Evolutionary conservation across 92 coral and sea anemone genomes (phyloP).

Genomic region (Micromussa lordhowensis): DNA sequence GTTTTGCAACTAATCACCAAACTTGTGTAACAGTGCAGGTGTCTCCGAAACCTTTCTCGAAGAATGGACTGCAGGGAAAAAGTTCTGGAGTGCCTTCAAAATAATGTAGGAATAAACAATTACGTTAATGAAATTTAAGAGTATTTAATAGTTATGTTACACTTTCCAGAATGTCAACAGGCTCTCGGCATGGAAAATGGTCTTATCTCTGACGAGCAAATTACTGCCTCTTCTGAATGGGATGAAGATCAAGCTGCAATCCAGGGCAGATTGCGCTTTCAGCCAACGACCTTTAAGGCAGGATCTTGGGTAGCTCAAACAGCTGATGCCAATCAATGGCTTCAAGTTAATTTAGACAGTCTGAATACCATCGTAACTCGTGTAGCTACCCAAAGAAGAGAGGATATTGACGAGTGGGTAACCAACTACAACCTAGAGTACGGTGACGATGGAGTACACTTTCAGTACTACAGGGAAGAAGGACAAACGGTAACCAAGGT

Average conservation of each 20-base stretch:
- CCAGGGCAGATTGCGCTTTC: conserved; percentile 7
- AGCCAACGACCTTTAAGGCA: neutral
- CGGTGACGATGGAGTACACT: neutral
- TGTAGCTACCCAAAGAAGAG: neutral
- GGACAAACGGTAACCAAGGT: neutral
- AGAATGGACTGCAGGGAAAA: too few species aligned
- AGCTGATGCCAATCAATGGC: neutral
- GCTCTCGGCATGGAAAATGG: conserved; percentile 26
- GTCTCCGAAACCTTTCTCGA: too few species aligned
- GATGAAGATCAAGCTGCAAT: neutral
- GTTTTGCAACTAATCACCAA: too few species aligned
- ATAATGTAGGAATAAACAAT: too few species aligned
- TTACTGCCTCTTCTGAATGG: conserved; percentile 20
- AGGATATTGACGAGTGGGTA: neutral
- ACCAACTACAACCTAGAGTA: neutral
- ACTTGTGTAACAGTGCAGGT: too few species aligned
- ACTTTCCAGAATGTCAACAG: neutral
- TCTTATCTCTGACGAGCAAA: conserved; percentile 6
- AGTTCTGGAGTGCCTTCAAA: too few species aligned
- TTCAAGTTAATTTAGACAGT: neutral
- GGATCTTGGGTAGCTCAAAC: neutral
- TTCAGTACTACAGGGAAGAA: neutral
- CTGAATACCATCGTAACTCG: neutral
- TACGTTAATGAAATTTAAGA: too few species aligned
- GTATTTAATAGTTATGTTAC: neutral